Percentiles rank a stretch among this genome's conserved stretches.
These are phyloP conservation scores for Ennomos erosarius DNA, from an alignment of 2,888 invertebrate species.

Conservation along the genomic window DNA sequence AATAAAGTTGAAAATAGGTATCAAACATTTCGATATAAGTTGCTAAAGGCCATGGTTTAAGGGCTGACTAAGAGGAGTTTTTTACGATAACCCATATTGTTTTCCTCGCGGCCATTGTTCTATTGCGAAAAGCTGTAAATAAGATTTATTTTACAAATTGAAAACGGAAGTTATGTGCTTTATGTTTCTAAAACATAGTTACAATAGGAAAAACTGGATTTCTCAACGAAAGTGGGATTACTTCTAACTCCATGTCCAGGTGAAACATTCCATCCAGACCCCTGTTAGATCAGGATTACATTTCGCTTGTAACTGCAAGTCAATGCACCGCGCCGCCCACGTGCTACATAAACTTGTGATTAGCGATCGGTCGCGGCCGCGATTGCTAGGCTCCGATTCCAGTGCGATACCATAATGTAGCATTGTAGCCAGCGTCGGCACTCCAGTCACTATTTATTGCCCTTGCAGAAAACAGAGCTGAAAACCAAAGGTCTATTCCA, in stretches of 20 bases:
- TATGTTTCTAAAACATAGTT: no score
- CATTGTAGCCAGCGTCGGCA: not conserved
- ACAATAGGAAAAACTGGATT: no score
- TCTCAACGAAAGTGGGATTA: no score
- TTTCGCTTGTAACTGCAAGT: slow-evolving; percentile 11
- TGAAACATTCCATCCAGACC: not conserved
- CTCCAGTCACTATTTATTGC: not conserved
- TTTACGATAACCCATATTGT: slow-evolving; percentile 24
- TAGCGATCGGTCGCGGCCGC: slow-evolving; percentile 12
- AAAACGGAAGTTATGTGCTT: slow-evolving; percentile 1
- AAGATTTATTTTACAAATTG: slow-evolving; percentile 30
- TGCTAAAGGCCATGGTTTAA: slow-evolving; percentile 8
- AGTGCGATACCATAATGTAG: slow-evolving; percentile 4
- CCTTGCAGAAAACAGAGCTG: no score
- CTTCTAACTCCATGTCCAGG: no score
- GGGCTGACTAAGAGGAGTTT: slow-evolving; percentile 22
- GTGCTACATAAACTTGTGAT: slow-evolving; percentile 12
- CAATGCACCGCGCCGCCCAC: slow-evolving; percentile 19
- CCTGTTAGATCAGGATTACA: not conserved
- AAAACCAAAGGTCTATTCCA: no score
- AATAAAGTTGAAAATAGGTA: slow-evolving; percentile 18
- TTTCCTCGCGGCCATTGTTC: slow-evolving; percentile 23
- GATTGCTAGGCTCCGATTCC: slow-evolving; percentile 4
- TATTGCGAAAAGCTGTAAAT: slow-evolving; percentile 27
- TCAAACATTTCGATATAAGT: not conserved